phyloP scores from a whole-genome alignment of 1,140 invertebrate species.

The Pogonognathellus flavescens region DNA sequence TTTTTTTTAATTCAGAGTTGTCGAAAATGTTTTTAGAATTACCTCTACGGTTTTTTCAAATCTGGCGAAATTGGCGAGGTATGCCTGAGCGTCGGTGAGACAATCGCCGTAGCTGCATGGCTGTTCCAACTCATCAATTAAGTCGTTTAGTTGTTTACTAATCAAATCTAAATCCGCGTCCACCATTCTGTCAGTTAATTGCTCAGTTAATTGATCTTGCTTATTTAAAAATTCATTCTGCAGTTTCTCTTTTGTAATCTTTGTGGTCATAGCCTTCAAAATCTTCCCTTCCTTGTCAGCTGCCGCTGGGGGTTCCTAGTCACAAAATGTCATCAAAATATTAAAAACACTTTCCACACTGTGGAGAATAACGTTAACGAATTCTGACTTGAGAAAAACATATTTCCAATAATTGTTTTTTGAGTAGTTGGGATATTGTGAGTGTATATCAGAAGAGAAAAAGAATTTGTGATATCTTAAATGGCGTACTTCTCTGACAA shows the following conservation, averaged over 20 bases:
- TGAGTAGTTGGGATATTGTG: too few species aligned
- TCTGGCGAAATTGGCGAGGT: constrained; percentile 80
- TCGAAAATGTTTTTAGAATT: constrained; percentile 65
- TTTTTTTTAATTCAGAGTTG: too few species aligned
- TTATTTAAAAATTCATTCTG: constrained; percentile 76
- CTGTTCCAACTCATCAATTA: constrained; percentile 75
- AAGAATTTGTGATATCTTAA: too few species aligned
- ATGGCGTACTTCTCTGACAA: constrained; percentile 51
- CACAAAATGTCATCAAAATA: constrained; percentile 67
- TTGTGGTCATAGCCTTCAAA: constrained; percentile 75
- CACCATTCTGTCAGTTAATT: constrained; percentile 79
- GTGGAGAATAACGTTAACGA: background rate
- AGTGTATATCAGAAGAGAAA: too few species aligned
- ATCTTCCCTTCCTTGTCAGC: constrained; percentile 80
- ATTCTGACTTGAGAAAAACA: background rate
- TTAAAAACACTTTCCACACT: background rate
- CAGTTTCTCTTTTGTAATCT: constrained; percentile 70
- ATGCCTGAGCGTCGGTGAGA: constrained; percentile 77
- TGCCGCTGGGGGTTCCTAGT: constrained; percentile 78
- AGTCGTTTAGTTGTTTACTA: constrained; percentile 79
- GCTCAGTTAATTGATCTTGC: constrained; percentile 76
- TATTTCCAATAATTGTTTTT: too few species aligned
- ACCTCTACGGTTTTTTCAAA: constrained; percentile 87
- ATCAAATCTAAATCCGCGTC: constrained; percentile 81
- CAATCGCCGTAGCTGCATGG: constrained; percentile 77